Percentiles rank a stretch among this genome's conserved stretches.
These are phyloP conservation scores for Lepetodrilus schrolli DNA, from an alignment of 2,888 invertebrate genomes.

Conservation along the genomic window DNA sequence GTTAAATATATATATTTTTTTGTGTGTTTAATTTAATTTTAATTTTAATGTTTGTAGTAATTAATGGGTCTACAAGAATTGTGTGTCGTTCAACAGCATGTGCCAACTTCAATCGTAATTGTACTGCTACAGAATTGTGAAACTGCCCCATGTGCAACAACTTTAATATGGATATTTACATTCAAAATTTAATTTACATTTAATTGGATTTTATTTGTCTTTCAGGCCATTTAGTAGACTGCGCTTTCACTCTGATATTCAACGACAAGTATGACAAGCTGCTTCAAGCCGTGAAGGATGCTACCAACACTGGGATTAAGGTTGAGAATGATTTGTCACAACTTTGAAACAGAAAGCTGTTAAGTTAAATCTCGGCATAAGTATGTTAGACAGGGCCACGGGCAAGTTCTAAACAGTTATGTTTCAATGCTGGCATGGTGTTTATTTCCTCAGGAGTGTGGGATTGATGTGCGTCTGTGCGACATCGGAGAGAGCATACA, in stretches of 20 bases:
- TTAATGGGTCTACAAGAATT: too few species aligned
- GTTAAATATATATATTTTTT: too few species aligned
- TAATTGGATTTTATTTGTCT: neutral
- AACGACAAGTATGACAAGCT: conserved; percentile 96
- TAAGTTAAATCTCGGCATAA: neutral
- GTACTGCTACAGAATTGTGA: too few species aligned
- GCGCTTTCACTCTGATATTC: conserved; percentile 97
- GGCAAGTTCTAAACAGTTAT: too few species aligned
- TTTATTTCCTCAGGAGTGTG: conserved; percentile 80
- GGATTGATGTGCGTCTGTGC: conserved; percentile 97
- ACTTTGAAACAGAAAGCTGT: neutral
- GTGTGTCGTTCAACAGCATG: too few species aligned
- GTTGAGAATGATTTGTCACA: conserved; percentile 63
- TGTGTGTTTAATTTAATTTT: too few species aligned
- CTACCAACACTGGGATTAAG: conserved; percentile 97
- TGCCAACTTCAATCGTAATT: too few species aligned
- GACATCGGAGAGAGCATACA: conserved; percentile 97
- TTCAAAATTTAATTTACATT: too few species aligned
- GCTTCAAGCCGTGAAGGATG: conserved; percentile 90
- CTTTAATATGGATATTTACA: too few species aligned
- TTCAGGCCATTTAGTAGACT: conserved; percentile 92
- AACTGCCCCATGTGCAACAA: too few species aligned
- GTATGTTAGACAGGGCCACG: neutral
- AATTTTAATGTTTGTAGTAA: too few species aligned
- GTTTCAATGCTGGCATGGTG: neutral